Evolutionary conservation across 1,140 invertebrate species (phyloP).

Genomic region (Saccostrea cuccullata): DNA sequence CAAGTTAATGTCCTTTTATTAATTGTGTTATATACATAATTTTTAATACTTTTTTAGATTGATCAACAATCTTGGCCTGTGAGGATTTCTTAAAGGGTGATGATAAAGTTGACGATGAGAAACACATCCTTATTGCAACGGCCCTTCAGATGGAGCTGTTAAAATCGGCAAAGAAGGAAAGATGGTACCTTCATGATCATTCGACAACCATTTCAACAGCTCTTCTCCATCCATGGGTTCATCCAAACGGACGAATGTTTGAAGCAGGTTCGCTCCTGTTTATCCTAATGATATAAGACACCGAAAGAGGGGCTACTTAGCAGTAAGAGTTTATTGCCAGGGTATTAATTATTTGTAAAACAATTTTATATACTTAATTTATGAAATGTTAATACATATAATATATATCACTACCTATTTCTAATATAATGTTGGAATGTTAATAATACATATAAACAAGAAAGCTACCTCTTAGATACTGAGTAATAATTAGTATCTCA

Average conservation of each 20-base stretch:
- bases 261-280: slow-evolving; percentile 44
- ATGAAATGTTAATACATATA: too few relatives aligned
- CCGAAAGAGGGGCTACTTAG: background rate
- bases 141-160: background rate
- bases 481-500: too few relatives aligned
- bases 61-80: background rate
- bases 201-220: slow-evolving; percentile 25
- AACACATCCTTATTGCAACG: background rate
- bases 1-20: too few relatives aligned
- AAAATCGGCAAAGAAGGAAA: background rate
- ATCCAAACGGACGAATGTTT: slow-evolving; percentile 37
- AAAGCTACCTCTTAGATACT: too few relatives aligned
- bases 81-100: slow-evolving; percentile 27
- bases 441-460: too few relatives aligned
- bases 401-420: too few relatives aligned
- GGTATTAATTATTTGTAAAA: background rate
- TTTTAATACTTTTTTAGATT: slow-evolving; percentile 12
- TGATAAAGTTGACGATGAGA: background rate
- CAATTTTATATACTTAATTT: too few relatives aligned
- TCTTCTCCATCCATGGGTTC: slow-evolving; percentile 50
- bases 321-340: background rate
- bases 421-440: too few relatives aligned
- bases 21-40: too few relatives aligned
- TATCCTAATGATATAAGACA: slow-evolving; percentile 42
- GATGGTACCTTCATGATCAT: slow-evolving; percentile 6